phyloP scores from a whole-genome alignment of 2,888 invertebrate genomes.

The Cheilosia urbana region DNA sequence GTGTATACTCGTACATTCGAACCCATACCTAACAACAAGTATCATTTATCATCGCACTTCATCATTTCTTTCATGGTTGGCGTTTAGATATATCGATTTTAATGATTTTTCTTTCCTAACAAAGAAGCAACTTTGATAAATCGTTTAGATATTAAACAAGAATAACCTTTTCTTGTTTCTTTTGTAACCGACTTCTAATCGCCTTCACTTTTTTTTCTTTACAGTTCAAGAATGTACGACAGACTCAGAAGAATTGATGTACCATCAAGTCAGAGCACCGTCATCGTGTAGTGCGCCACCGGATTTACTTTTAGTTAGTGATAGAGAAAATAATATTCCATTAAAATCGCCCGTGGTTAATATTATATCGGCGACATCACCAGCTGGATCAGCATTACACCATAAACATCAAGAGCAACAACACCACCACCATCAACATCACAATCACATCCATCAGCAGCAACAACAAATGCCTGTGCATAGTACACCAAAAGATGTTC shows the following conservation, averaged over 20 bases:
- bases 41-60: constrained; percentile 43
- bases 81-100: constrained; percentile 25
- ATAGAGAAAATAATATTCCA: constrained; percentile 84
- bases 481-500: constrained; percentile 75
- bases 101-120: background rate
- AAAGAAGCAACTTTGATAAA: constrained; percentile 30
- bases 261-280: constrained; percentile 85
- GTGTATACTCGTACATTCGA: constrained; percentile 6
- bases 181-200: constrained; percentile 18
- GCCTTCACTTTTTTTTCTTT: constrained; percentile 78
- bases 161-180: constrained; percentile 18
- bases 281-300: constrained; percentile 88
- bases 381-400: constrained; percentile 77
- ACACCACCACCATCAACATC: constrained; percentile 66
- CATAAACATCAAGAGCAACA: constrained; percentile 70
- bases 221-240: constrained; percentile 88
- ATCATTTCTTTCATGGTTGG: constrained; percentile 15
- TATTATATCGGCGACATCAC: constrained; percentile 81
- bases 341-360: constrained; percentile 81
- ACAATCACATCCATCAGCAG: constrained; percentile 42
- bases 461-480: constrained; percentile 54
- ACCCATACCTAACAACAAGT: background rate
- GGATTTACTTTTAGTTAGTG: constrained; percentile 86
- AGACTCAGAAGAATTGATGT: constrained; percentile 89
- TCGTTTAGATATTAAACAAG: constrained; percentile 1